Base-by-base conservation (phyloP, 2,797 vertebrate species). In the Anguilla marmorata region DNA sequence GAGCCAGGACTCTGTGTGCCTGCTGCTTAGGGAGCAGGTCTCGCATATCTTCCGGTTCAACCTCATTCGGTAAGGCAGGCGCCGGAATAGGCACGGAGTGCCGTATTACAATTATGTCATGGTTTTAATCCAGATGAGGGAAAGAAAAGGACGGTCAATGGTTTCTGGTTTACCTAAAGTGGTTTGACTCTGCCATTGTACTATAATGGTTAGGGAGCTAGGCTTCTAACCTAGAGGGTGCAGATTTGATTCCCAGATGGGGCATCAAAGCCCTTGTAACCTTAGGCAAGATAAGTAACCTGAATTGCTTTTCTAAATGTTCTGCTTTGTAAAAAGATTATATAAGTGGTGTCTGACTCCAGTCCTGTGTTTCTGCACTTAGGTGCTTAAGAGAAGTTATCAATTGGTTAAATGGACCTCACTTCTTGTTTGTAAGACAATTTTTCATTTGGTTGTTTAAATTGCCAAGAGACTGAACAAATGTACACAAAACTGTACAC, bases 11-110 rank as follows among this genome's bases (percentile, higher is more conserved):
- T 95, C 94, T 14, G 89, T 97, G 88, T 91, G 90, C 21, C 92
- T 93, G 93, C 93, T 96, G 54, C 94, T 97, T 54, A 89, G 86
- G 88, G 96, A 97, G 85, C 96, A 97, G 89, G 94, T 96, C 93
- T 90, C 90, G 27, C 93, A 91, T 19, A 91, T 96, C 60, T 88
- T 92, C 88, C 95, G 92, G 89, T 96, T 96, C 93, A 96, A 96
- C 90, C 91, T 97, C 19, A 94, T 96, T 92, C 0, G 94, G 96
- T 97, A 93, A 96, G 96, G 88, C 69, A 83, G 41, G 48, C 24
- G 79, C 60, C 41, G 14, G 0, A 52, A 37, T 41, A 50, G 66
- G 37, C 72, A 52, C 27, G 24, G 74, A 72, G 24, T 74, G 41
- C 19, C 3, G 33, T 8, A 82, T n/a, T 41, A 82, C 8, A 45